phyloP scores from a whole-genome alignment of 2,797 vertebrate species.

The Sphaeramia orbicularis region DNA sequence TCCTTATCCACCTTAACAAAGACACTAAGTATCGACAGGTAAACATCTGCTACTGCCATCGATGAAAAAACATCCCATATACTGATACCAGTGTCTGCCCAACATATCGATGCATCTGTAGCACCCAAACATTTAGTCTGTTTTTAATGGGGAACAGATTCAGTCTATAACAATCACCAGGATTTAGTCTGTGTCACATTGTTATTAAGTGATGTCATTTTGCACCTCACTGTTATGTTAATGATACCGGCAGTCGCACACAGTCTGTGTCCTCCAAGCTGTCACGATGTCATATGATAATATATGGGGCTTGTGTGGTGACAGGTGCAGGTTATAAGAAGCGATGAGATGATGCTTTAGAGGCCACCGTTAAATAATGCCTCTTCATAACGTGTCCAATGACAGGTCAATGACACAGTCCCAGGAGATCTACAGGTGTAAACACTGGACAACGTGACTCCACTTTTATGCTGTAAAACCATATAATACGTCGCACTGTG shows the following conservation, averaged over 20 bases:
- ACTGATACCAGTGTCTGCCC: no score
- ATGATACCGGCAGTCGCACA: background rate
- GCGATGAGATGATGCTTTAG: conserved; percentile 63
- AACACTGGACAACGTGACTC: conserved; percentile 22
- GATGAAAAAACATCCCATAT: no score
- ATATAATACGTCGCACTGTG: background rate
- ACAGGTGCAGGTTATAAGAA: conserved; percentile 45
- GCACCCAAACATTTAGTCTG: background rate
- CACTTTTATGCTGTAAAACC: conserved; percentile 20
- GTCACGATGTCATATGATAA: conserved; percentile 22
- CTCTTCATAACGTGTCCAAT: conserved; percentile 47
- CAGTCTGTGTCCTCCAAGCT: conserved; percentile 39
- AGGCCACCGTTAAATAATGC: conserved; percentile 57
- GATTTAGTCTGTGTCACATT: background rate
- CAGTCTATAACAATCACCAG: no score
- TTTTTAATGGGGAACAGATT: no score
- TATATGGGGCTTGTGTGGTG: conserved; percentile 33
- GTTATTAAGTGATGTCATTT: background rate
- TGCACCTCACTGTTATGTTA: conserved; percentile 2
- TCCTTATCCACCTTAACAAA: no score
- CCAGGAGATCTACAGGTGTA: conserved; percentile 21
- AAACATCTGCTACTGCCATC: no score
- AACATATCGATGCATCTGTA: background rate
- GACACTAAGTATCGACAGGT: no score
- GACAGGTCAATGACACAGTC: conserved; percentile 60